These are phyloP conservation scores for Schizaphis graminum DNA, from an alignment of 2,888 invertebrate genomes.

Conservation along the genomic window DNA sequence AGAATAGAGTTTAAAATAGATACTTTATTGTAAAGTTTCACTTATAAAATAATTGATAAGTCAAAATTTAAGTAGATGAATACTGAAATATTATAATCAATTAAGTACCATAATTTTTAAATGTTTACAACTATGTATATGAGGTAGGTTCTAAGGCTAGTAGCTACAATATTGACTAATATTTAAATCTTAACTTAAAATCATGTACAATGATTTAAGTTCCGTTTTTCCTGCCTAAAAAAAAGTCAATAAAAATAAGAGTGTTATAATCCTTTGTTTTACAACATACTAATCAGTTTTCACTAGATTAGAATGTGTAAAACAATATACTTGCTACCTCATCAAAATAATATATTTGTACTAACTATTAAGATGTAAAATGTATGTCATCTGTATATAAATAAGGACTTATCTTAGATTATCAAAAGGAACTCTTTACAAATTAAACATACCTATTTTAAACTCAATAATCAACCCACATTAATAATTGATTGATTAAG, in stretches of 20 bases:
- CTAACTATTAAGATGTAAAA: background rate
- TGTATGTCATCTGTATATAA: background rate
- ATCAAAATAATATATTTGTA: background rate
- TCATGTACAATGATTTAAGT: constrained; percentile 43
- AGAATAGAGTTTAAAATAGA: background rate
- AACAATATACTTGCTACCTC: constrained; percentile 11
- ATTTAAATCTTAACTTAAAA: constrained; percentile 34
- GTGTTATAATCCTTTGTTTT: constrained; percentile 24
- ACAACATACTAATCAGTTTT: constrained; percentile 6
- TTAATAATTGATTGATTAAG: background rate
- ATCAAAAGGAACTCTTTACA: constrained; percentile 33
- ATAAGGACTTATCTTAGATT: background rate
- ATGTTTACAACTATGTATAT: background rate
- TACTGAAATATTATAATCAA: background rate
- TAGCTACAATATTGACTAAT: background rate
- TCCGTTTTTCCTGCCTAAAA: constrained; percentile 52
- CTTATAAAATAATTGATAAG: background rate
- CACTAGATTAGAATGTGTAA: constrained; percentile 8
- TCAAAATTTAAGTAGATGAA: background rate
- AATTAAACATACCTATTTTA: background rate
- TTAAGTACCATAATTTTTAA: background rate
- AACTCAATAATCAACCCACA: background rate
- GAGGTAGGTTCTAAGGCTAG: background rate
- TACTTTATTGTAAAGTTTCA: background rate
- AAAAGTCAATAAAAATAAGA: background rate